These are phyloP conservation scores for Oscheius myriophilus DNA, from an alignment of 2,888 invertebrate species.

Conservation along the genomic window DNA sequence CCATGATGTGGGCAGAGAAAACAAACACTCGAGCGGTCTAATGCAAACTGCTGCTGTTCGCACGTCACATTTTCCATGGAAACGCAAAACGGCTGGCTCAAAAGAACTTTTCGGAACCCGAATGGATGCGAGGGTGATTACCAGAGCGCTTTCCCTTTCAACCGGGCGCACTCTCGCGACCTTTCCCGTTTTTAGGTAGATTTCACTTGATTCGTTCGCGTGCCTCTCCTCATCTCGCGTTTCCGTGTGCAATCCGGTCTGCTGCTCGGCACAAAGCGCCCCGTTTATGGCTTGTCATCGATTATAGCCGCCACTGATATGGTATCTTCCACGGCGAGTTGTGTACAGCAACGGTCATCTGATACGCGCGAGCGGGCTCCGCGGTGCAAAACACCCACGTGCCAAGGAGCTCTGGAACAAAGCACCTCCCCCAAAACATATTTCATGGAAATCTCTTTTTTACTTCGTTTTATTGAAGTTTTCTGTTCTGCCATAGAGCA, in stretches of 20 bases:
- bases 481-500: no score
- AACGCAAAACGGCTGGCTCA: constrained; percentile 8
- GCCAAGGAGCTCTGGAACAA: no score
- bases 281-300: constrained; percentile 30
- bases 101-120: no score
- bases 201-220: not conserved
- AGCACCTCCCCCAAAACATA: no score
- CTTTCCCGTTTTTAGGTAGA: no score
- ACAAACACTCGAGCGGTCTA: constrained; percentile 27
- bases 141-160: no score
- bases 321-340: constrained; percentile 25
- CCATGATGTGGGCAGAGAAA: constrained; percentile 18
- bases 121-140: no score
- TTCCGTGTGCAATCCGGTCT: constrained; percentile 26
- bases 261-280: constrained; percentile 21
- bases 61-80: constrained; percentile 25
- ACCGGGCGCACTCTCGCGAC: no score
- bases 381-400: constrained; percentile 24
- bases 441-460: no score
- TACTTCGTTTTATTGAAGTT: no score
- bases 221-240: not conserved
- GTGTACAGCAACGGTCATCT: constrained; percentile 29
- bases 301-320: constrained; percentile 29
- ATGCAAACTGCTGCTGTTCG: constrained; percentile 29
- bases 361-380: constrained; percentile 24